Evolutionary conservation across 2,113 vertebrate species (phyloP).

Genomic region (Rostratula benghalensis): DNA sequence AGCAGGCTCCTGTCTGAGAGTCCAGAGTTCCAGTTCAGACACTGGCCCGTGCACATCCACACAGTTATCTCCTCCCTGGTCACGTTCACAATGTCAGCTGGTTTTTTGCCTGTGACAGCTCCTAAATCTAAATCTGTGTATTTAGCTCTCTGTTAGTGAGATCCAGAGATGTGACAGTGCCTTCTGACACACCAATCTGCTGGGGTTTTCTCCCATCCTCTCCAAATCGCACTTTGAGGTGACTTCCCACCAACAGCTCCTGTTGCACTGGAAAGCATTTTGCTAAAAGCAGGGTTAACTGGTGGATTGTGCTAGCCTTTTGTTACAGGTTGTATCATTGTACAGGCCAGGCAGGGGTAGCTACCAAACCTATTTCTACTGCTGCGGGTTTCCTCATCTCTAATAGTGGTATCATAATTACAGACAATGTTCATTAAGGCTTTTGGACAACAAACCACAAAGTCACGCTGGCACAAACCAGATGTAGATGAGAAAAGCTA

Average conservation of each 20-base stretch:
- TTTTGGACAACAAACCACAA: neutral
- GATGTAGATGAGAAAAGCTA: neutral
- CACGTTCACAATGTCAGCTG: neutral
- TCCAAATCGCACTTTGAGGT: neutral
- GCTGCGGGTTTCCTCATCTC: neutral
- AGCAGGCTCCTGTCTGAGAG: neutral
- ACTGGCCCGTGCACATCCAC: neutral
- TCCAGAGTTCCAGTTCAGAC: neutral
- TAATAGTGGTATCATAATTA: neutral
- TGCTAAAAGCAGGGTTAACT: neutral
- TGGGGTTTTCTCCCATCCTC: neutral
- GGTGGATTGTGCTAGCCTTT: neutral
- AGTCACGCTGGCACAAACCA: neutral
- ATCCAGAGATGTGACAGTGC: neutral
- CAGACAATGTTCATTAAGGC: neutral
- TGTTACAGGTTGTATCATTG: neutral
- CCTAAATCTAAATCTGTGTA: neutral
- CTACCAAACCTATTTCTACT: neutral
- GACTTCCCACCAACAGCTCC: neutral
- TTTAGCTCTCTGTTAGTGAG: neutral
- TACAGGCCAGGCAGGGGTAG: neutral
- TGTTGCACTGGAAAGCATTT: neutral
- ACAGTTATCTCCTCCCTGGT: neutral
- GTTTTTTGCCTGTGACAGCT: neutral
- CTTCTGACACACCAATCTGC: neutral